Base-by-base conservation (phyloP, 2,113 vertebrate genomes). In the Megaptera novaeangliae region DNA sequence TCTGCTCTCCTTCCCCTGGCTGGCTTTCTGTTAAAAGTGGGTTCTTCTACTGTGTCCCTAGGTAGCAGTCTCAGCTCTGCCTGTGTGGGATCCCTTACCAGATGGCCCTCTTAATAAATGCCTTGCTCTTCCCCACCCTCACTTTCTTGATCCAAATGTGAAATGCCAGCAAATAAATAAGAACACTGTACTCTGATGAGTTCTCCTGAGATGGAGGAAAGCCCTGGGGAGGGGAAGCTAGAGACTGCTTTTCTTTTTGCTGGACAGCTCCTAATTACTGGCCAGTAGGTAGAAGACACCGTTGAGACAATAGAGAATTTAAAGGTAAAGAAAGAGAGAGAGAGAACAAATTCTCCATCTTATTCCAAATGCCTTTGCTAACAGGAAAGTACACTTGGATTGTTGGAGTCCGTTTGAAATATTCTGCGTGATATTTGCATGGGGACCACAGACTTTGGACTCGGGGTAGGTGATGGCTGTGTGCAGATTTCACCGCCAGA, bases 401-500 rank as follows among this genome's bases (percentile, higher is more conserved):
- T 11, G 49, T 25, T 17, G 27, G 96, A 87, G 87, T 95, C 61
- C 75, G 6, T 88, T 85, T 81, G 97, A 96, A 97, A 98, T 87
- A 97, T 86, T 94, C 89, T 68, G 23, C 0, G 2, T 94, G 97
- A 97, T 98, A 98, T 98, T 97, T 98, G 91, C 81, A 84, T 14
- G 82, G 91, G 88, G 97, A 72, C 82, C 96, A 75, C 97, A 98
- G 98, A 98, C 98, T 98, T 97, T 84, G 98, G 98, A 98, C 99
- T 99, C 98, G 94, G 98, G 98, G 81, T 97, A 98, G 99, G 98
- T 98, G 97, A 98, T 98, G 98, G 98, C 98, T 57, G 96, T 98
- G 98, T 98, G 98, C 98, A 98, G 99, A 99, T 99, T 99, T 99
- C 98, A 98, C 98, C 95, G 98, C 97, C 98, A 98, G 99, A 99